phyloP scores from a whole-genome alignment of 1,140 invertebrate genomes.

The Samia ricini region DNA sequence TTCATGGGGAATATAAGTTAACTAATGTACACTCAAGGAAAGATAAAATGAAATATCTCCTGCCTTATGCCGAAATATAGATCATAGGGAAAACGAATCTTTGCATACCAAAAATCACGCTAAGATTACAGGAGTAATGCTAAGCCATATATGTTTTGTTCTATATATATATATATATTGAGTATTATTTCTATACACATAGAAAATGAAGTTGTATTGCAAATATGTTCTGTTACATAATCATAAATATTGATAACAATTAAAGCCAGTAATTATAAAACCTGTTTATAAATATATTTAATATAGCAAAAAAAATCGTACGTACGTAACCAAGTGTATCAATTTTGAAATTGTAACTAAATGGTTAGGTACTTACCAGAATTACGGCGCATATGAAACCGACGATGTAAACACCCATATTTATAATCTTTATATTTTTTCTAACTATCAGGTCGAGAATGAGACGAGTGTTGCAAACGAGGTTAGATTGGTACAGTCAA shows the following conservation, averaged over 20 bases:
- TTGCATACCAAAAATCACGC: too few species aligned
- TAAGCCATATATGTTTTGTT: too few species aligned
- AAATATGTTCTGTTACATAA: neutral
- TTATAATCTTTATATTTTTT: conserved; percentile 31
- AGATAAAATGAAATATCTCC: too few species aligned
- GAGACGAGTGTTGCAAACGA: conserved; percentile 57
- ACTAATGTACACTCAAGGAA: too few species aligned
- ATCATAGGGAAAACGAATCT: too few species aligned
- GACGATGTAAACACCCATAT: conserved; percentile 51
- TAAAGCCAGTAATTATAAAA: neutral
- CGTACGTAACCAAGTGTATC: neutral
- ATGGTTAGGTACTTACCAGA: conserved; percentile 50
- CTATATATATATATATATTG: too few species aligned
- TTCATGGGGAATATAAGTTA: too few species aligned
- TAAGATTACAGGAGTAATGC: too few species aligned
- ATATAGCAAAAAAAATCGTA: too few species aligned
- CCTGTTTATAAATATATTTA: neutral
- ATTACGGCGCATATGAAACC: conserved; percentile 59
- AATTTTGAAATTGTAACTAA: neutral
- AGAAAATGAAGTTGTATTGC: too few species aligned
- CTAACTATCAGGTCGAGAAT: conserved; percentile 22
- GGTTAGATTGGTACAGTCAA: conserved; percentile 47
- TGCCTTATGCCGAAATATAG: too few species aligned
- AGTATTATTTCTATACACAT: too few species aligned
- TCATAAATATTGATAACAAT: neutral